phyloP scores from a whole-genome alignment of 2,888 invertebrate genomes.

The Spisula solida region DNA sequence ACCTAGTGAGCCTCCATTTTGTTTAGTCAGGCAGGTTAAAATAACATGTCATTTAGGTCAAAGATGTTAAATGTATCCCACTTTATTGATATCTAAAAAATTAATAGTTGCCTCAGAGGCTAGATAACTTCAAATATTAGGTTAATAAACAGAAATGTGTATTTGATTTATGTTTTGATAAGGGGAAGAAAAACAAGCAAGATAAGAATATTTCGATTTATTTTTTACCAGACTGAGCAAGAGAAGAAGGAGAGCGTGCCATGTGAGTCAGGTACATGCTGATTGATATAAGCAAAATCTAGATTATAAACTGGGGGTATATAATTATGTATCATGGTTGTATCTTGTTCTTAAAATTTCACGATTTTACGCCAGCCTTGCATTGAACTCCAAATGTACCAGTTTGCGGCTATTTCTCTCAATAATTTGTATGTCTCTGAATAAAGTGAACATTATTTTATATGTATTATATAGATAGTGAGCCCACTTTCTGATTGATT shows the following conservation, averaged over 20 bases:
- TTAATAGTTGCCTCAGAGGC: background rate
- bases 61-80: background rate
- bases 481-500: background rate
- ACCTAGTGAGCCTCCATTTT: background rate
- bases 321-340: no score
- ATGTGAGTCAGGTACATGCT: background rate
- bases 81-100: constrained; percentile 13
- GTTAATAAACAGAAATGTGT: constrained; percentile 20
- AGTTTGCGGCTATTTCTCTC: background rate
- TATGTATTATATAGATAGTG: background rate
- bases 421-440: background rate
- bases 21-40: background rate
- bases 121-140: constrained; percentile 20
- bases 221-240: background rate
- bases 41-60: constrained; percentile 15
- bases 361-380: no score
- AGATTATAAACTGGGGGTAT: background rate
- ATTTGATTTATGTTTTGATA: constrained; percentile 7
- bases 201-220: background rate
- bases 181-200: background rate
- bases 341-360: no score
- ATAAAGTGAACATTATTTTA: background rate
- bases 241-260: no score
- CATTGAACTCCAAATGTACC: background rate
- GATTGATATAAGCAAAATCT: background rate